Evolutionary conservation across 1,140 invertebrate species (phyloP), one percentile per base, ranked within the genome.

Genomic region (Gryllus bimaculatus): DNA sequence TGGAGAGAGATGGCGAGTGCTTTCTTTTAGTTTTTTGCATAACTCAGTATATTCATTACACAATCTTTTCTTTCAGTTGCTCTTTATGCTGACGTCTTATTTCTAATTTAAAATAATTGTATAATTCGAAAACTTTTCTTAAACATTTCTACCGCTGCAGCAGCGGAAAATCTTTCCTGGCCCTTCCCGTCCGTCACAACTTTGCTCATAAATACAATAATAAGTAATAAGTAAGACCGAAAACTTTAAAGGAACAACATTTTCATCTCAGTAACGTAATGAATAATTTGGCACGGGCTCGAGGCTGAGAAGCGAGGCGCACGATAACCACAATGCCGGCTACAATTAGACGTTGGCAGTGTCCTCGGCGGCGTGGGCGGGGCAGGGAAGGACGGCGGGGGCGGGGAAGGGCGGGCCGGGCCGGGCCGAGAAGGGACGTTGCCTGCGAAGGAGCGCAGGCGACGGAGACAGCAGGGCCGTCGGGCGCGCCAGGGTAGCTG

Each of bases 131-230:
- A 66, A 66, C 54, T 66, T 66, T 66, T 66, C 26, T 39, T 39
- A 39, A 39, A 39, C 26, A 39, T 39, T 66, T 18, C 54, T 66
- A 13, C 10, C 54, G 7, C 10, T 13, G 54, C 54, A 10, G 54
- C 18, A 18, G 54, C 54, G 54, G 10, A 18, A 66, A 66, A 66
- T 66, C 54, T 66, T 7, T 66, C 54, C 54, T 66, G 54, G 18
- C 54, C 54, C 54, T 66, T 66, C 54, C 54, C 54, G 54, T 10
- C 10, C 54, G 54, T 66, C 54, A 18, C 54, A 66, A 66, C 54
- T 66, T 66, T 66, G 54, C 18, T 66, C 54, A 66, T 66, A 66
- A 66, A 66, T 66, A 66, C 54, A 66, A 66, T 66, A 66, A 66
- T 66, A 66, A 66, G 54, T 66, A 18, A 66, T 10, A 66, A 10